Evolutionary conservation across 64 coral and sea anemone species (phyloP).

Genomic region (Montipora efflorescens): DNA sequence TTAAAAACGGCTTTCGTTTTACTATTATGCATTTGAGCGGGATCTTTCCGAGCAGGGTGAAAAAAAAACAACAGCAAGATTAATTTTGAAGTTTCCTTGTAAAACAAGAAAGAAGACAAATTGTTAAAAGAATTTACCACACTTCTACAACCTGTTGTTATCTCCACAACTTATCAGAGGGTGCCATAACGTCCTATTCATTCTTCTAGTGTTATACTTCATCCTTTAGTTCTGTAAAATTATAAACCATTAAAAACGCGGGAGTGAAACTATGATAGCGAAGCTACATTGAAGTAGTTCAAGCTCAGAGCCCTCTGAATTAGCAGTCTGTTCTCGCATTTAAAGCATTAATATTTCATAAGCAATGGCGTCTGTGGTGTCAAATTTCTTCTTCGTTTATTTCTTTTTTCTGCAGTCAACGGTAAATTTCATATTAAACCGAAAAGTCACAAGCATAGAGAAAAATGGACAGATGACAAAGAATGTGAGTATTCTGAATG

Average conservation of each 20-base stretch:
- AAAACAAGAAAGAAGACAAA: neutral
- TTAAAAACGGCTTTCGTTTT: neutral
- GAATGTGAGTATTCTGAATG: neutral
- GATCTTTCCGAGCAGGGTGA: neutral
- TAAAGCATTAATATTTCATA: constrained; percentile 38
- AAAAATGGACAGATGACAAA: constrained; percentile 35
- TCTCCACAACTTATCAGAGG: constrained; percentile 18
- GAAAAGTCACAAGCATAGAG: constrained; percentile 19
- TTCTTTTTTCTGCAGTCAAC: constrained; percentile 1
- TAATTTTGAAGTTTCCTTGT: neutral
- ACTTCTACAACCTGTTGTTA: constrained; percentile 40
- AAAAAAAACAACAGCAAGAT: too few species aligned
- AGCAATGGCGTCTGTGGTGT: neutral
- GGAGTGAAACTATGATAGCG: neutral
- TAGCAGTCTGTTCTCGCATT: neutral
- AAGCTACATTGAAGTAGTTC: too few species aligned
- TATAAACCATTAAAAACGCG: neutral
- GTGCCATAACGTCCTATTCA: neutral
- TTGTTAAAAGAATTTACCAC: constrained; percentile 2
- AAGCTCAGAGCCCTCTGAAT: neutral
- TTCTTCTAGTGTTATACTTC: neutral
- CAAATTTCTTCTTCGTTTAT: neutral
- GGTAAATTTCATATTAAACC: constrained; percentile 53
- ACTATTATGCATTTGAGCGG: too few species aligned
- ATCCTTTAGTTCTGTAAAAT: neutral